Evolutionary conservation across 1,140 invertebrate species (phyloP), one percentile per base, ranked within the genome.

Genomic region (Papilio glaucus): DNA sequence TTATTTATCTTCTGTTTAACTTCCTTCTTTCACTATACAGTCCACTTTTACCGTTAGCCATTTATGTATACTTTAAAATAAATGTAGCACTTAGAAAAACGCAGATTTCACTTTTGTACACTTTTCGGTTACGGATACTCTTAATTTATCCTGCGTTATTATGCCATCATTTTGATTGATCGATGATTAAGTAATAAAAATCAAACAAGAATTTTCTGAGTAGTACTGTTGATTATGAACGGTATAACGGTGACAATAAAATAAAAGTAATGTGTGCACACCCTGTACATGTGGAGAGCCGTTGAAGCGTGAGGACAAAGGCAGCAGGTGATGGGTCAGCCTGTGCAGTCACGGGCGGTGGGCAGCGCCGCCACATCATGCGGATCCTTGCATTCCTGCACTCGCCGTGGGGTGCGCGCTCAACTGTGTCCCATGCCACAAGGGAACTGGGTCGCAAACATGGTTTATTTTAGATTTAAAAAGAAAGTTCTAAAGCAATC

Each of bases 311-410:
- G 90, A 84, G 90, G 89, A 88, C 83, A 81, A 72, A 80, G 80
- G 80, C 74, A 81, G 80, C 88, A 92, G 90, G 90, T 91, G 90
- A 89, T 77, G 80, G 80, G 85, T 77, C 77, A 73, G 80, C 83
- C 85, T 87, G 87, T 86, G 85, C 77, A 79, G 88, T 91, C 83
- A 90, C 86, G 88, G 85, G 72, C 79, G 69, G 78, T 85, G 84
- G 80, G 63, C 82, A 85, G 71, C 7, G 72, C 63, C 72, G 72
- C 73, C 39, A 69, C 73, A 68, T 73, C 41, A 67, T 63, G 72
- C 61, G 67, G 67, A 69, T 69, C 67, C 67, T 69, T 29, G 42
- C 79, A 85, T 85, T 80, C 72, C 79, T 24, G 72, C 69, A 71
- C 61, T 75, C 18, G 33, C 26, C 45, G 75, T 76, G 83, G 88